Base-by-base conservation (phyloP, 1,140 invertebrate species). In the Pentalonia nigronervosa region DNA sequence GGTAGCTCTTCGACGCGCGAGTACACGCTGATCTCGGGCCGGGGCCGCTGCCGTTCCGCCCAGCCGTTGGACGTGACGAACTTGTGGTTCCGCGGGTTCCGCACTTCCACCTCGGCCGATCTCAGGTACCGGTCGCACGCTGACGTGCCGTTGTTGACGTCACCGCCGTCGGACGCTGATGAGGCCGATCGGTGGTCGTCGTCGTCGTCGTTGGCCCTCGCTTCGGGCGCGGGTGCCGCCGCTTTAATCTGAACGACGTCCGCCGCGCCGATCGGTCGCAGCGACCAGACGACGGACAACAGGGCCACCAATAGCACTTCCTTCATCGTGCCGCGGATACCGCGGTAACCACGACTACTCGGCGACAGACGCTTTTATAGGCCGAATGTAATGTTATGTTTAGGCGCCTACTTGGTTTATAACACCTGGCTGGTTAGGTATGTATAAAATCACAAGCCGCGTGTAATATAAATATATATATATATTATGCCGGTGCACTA, bases 51-150 rank as follows among this genome's bases (percentile, higher is more conserved):
- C 21, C 91, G 91, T 84, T 93, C 91, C 25, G 89, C 7, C 91
- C 91, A 93, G 20, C 91, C 91, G 48, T 93, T 93, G 48, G 91
- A 84, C 48, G 91, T 93, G 34, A 93, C 48, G 25, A 93, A 93
- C 34, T 93, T 93, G 25, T 93, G 91, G 48, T 93, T 93, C 23
- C 91, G 76, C 47, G 91, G 91, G 25, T 56, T 86, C 48, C 91
- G 81, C 67, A 86, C 47, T 6, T 93, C 89, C 34, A 86, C 76
- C 17, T 84, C 91, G 14, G 91, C 81, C 34, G 91, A 93, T 17
- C 91, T 23, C 0, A 86, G 34, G 23, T 84, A 86, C 48, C 91
- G 76, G 36, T 93, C 91, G 47, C 91, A 93, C 76, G 91, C 81
- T 25, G 81, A 53, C 0, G 81, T 86, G 25, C 34, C 50, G 48